phyloP scores from a whole-genome alignment of 2,797 vertebrate species.

The Propithecus deckenii region DNA sequence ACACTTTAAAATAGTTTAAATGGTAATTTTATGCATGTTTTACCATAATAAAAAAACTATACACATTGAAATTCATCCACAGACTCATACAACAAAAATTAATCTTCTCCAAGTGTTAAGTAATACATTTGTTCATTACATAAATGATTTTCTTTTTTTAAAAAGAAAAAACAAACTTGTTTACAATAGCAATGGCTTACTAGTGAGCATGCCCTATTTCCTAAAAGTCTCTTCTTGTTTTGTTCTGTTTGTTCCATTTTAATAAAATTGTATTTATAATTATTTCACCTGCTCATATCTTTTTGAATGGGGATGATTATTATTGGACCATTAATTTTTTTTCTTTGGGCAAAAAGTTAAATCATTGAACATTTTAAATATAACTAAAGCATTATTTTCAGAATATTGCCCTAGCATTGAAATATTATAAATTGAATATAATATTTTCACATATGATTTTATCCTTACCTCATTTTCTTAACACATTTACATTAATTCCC shows the following conservation, averaged over 20 bases:
- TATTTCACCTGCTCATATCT: not conserved
- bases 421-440: not conserved
- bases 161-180: not conserved
- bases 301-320: not conserved
- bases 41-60: not conserved
- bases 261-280: not conserved
- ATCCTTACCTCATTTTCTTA: not conserved
- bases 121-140: not conserved
- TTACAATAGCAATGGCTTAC: not conserved
- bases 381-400: not conserved
- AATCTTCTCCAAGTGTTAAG: not conserved
- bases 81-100: not conserved
- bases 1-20: not conserved
- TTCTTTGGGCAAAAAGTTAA: not conserved
- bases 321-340: not conserved
- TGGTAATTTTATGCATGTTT: not conserved
- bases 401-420: not conserved
- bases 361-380: not conserved
- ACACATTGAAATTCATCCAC: not conserved
- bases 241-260: not conserved
- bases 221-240: not conserved
- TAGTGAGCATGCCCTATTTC: not conserved
- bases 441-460: not conserved
- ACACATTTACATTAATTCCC: not conserved
- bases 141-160: not conserved